Evolutionary conservation across 2,888 invertebrate genomes (phyloP), one percentile per base, ranked within the genome.

Genomic region (Drosophila diplacantha): DNA sequence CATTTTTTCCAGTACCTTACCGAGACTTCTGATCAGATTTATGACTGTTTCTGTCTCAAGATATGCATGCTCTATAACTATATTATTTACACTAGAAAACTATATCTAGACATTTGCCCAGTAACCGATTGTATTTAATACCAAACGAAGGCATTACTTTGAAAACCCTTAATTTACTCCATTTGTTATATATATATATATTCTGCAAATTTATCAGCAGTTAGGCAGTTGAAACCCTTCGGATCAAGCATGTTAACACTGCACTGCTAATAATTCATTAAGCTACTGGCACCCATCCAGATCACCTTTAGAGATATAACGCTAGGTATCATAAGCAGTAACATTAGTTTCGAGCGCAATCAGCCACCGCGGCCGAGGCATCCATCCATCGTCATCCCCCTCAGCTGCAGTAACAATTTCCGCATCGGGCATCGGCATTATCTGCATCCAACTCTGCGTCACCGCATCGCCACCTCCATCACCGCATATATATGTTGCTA

Each of bases 321-420:
- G 3, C 16, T 14, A 14, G 26, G 26, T 46, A 39, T 26, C 38
- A 46, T 41, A 34, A 60, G 60, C 14, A 2, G 5, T 52, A 62
- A 37, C 44, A 24, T 44, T 39, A 63, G 64, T 38, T 52, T 24
- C 44, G 20, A 46, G 8, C 14, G 12, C 14, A 63, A 63, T 47
- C 64, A 43, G 41, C 46, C 32, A 9, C n/a, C n/a, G 47, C 18
- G 18, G 31, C 64, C 50, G 43, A 26, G 38, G 46, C 64, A 38
- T 55, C 54, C 67, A 77, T 49, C 67, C 67, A 68, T 60, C 68
- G 63, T 44, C 53, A 71, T 53, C 29, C 47, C 24, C 50, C 47
- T n/a, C 69, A 62, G 34, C 46, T 56, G 41, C 43, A 64, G 26
- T 52, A 59, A 54, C 57, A 61, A 41, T 63, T 62, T 62, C 62